Percentiles rank a stretch among this genome's conserved stretches.
phyloP scores from a whole-genome alignment of 2,888 invertebrate genomes.

The Temnothorax rugatulus region DNA sequence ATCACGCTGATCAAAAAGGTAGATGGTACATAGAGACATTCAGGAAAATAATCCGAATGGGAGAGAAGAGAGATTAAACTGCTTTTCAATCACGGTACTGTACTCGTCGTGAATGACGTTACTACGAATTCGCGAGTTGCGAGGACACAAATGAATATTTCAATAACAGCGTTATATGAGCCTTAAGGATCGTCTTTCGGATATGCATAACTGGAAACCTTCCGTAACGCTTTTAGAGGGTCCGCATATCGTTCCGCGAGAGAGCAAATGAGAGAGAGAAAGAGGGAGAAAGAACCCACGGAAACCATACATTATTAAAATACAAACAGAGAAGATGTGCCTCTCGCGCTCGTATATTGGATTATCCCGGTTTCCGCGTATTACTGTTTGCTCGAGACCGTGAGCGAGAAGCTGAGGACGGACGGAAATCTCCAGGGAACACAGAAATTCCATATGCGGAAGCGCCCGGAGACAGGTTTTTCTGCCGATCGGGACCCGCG shows the following conservation, averaged over 20 bases:
- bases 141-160: slow-evolving; percentile 11
- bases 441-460: slow-evolving; percentile 52
- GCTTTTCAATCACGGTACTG: neutral
- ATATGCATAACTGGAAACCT: neutral
- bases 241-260: neutral
- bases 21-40: neutral
- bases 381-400: slow-evolving; percentile 44
- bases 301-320: slow-evolving; percentile 50
- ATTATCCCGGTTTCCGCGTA: slow-evolving; percentile 41
- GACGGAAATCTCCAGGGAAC: slow-evolving; percentile 48
- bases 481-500: slow-evolving; percentile 34
- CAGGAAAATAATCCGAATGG: slow-evolving; percentile 34
- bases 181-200: neutral
- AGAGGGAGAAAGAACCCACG: neutral
- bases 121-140: neutral
- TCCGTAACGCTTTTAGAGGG: neutral
- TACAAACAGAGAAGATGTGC: slow-evolving; percentile 38
- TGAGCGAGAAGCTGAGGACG: slow-evolving; percentile 16
- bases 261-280: neutral
- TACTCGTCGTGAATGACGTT: neutral
- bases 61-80: slow-evolving; percentile 6
- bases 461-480: slow-evolving; percentile 46
- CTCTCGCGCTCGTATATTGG: slow-evolving; percentile 35
- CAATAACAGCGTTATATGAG: neutral
- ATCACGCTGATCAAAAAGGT: neutral